Evolutionary conservation across 2,113 vertebrate genomes (phyloP).

Genomic region (Pampusana beccarii): DNA sequence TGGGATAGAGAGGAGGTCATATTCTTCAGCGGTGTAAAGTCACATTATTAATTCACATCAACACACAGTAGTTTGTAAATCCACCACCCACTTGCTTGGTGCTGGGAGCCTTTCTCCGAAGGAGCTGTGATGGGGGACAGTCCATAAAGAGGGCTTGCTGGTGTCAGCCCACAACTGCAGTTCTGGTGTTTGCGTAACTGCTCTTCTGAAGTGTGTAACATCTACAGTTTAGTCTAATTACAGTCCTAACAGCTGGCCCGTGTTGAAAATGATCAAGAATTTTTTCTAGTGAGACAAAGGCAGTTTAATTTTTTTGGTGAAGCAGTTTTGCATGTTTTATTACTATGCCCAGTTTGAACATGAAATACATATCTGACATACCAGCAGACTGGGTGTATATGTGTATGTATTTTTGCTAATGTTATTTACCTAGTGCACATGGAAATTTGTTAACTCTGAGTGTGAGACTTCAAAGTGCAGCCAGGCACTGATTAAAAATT

Average conservation of each 20-base stretch:
- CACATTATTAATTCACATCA: background rate
- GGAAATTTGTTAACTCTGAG: background rate
- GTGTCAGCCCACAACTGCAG: background rate
- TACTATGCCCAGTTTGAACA: background rate
- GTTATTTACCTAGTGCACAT: background rate
- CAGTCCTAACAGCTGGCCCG: background rate
- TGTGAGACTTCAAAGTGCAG: background rate
- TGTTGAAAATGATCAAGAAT: background rate
- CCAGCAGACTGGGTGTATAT: accelerated
- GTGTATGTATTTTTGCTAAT: background rate
- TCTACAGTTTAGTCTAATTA: background rate
- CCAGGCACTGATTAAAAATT: background rate
- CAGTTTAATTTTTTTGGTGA: background rate
- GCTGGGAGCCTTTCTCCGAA: background rate
- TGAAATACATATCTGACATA: background rate
- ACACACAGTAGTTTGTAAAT: background rate
- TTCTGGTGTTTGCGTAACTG: background rate
- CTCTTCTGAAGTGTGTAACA: background rate
- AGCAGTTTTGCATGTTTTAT: background rate
- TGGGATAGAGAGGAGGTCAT: background rate
- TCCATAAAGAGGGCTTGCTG: background rate
- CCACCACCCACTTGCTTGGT: background rate
- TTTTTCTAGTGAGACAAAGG: background rate
- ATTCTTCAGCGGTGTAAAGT: background rate
- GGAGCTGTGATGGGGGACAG: background rate